Evolutionary conservation across 1,140 invertebrate species (phyloP), one percentile per base, ranked within the genome.

Genomic region (Ceratitis capitata): DNA sequence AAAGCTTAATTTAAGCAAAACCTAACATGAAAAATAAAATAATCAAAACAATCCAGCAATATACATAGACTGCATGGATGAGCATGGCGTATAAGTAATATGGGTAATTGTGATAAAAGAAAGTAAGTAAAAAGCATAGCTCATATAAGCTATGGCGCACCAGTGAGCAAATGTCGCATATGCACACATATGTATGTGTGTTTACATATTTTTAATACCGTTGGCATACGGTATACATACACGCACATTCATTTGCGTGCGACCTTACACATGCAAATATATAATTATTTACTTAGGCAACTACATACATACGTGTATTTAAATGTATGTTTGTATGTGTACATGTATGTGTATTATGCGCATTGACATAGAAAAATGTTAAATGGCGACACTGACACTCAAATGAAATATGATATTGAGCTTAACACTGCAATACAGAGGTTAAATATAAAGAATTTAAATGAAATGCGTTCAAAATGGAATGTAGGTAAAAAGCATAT

Each of bases 381-480:
- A 78, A 47, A 45, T 47, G 69, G 69, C 39, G 69, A 78, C 69
- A 78, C 69, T 78, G 69, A 78, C 69, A 78, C 69, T 78, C 69
- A 78, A 78, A 42, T 78, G 69, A 78, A 78, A 78, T 78, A 78
- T 78, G 69, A 78, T 39, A 78, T 32, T 45, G 9, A 78, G 39
- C 39, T 14, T n/a, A 45, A 45, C 39, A 42, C 4, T n/a, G n/a
- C n/a, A 45, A 10, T 45, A 23, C 69, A 23, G 39, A 78, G 69
- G 69, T 78, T 78, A 78, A 78, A 78, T n/a, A 39, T 74, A 61
- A 61, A 6, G 10, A 26, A 61, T 29, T 14, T 26, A 29, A 32
- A 32, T 61, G 29, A 61, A 61, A 61, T 9, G 12, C 56, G 26
- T 5, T 26, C 6, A 61, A 9, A 7, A 9, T 3, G 12, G 12